Evolutionary conservation across 2,888 invertebrate genomes (phyloP).

Genomic region (Nowickia ferox): DNA sequence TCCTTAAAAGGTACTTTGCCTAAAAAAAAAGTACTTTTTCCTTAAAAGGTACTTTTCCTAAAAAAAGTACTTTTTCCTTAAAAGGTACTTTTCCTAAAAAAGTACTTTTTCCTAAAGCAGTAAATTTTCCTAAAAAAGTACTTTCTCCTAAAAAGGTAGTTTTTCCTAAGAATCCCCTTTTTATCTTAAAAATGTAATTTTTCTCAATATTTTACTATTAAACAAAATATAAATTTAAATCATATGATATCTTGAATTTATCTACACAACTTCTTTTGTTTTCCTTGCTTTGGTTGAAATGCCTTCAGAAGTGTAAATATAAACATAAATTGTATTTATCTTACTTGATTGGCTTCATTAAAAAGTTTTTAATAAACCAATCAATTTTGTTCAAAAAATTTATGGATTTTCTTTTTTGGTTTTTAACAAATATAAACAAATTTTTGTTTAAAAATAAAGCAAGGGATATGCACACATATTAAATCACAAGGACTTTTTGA

Average conservation of each 20-base stretch:
- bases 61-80: too few relatives aligned
- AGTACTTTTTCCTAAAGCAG: too few relatives aligned
- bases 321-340: slow-evolving; percentile 36
- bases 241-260: not conserved
- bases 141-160: too few relatives aligned
- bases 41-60: too few relatives aligned
- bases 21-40: too few relatives aligned
- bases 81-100: not conserved
- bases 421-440: slow-evolving; percentile 32
- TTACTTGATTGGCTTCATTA: slow-evolving; percentile 58
- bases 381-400: slow-evolving; percentile 40
- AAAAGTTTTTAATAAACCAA: slow-evolving; percentile 53
- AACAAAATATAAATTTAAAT: not conserved
- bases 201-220: too few relatives aligned
- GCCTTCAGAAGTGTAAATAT: slow-evolving; percentile 15
- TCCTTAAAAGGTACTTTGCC: too few relatives aligned
- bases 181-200: too few relatives aligned
- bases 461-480: not conserved
- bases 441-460: not conserved
- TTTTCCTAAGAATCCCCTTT: too few relatives aligned
- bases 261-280: slow-evolving; percentile 1
- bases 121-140: too few relatives aligned
- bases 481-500: slow-evolving; percentile 9
- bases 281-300: not conserved
- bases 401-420: not conserved